These are phyloP conservation scores for Cuculus canorus DNA, from an alignment of 2,797 vertebrate species.

Conservation along the genomic window DNA sequence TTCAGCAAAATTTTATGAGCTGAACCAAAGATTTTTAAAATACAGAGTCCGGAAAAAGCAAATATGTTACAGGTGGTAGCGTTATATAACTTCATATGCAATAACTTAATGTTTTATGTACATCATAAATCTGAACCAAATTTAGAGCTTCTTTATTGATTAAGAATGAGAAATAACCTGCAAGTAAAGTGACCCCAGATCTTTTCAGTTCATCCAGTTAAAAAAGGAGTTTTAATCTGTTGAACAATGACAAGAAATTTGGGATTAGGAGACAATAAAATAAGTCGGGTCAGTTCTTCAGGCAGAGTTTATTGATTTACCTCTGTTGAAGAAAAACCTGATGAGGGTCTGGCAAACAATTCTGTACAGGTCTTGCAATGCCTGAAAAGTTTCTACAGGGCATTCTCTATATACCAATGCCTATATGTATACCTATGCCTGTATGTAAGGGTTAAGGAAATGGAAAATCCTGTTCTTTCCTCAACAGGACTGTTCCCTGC, in stretches of 20 bases:
- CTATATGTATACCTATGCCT: background rate
- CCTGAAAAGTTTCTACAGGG: background rate
- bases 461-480: conserved; percentile 46
- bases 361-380: background rate
- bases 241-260: conserved; percentile 42
- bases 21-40: conserved; percentile 61
- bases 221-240: conserved; percentile 44
- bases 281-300: background rate
- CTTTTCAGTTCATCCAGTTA: conserved; percentile 28
- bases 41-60: conserved; percentile 62
- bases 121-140: conserved; percentile 61
- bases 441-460: conserved; percentile 25
- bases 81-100: conserved; percentile 51
- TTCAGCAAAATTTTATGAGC: conserved; percentile 56
- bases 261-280: conserved; percentile 48
- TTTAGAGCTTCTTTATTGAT: conserved; percentile 60
- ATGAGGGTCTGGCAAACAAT: conserved; percentile 27
- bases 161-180: conserved; percentile 49
- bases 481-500: conserved; percentile 14
- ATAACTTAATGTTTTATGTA: conserved; percentile 65
- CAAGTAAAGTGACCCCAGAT: conserved; percentile 51
- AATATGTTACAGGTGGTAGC: conserved; percentile 70
- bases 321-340: background rate
- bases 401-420: background rate
- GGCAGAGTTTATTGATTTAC: background rate